phyloP scores from a whole-genome alignment of 2,113 vertebrate genomes.

The Phaethon lepturus region DNA sequence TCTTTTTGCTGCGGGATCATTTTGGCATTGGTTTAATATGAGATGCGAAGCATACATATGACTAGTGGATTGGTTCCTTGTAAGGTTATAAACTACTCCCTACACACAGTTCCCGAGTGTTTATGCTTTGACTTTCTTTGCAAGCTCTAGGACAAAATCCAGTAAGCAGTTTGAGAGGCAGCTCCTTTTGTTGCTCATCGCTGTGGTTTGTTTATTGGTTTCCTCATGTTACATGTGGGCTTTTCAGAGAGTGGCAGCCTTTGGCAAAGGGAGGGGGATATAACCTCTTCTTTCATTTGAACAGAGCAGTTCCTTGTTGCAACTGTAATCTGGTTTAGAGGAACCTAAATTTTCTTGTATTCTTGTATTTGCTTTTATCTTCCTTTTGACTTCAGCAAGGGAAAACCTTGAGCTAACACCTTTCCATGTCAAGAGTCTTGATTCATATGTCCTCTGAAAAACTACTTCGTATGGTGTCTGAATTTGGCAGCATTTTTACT shows the following conservation, averaged over 20 bases:
- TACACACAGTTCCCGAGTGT: rapidly evolving
- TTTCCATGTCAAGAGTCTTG: not conserved
- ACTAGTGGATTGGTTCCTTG: not conserved
- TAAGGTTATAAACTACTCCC: not conserved
- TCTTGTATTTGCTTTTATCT: not conserved
- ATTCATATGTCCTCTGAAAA: not conserved
- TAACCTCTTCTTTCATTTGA: not conserved
- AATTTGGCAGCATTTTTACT: not conserved
- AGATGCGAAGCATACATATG: not conserved
- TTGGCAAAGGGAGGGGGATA: not conserved
- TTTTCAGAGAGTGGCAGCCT: not conserved
- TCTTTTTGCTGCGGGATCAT: not conserved
- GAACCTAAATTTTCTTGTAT: not conserved
- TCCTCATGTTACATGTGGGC: rapidly evolving
- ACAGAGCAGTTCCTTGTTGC: not conserved
- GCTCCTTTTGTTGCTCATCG: not conserved
- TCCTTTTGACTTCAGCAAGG: not conserved
- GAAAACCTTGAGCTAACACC: not conserved
- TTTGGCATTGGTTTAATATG: not conserved
- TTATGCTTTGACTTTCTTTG: not conserved
- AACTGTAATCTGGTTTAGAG: not conserved
- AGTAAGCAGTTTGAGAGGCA: not conserved
- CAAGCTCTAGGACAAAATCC: not conserved
- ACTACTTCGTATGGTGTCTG: not conserved
- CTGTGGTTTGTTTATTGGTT: not conserved